Conservation (phyloP, 2,888 invertebrate species). For the Ephialtes manifestator region DNA sequence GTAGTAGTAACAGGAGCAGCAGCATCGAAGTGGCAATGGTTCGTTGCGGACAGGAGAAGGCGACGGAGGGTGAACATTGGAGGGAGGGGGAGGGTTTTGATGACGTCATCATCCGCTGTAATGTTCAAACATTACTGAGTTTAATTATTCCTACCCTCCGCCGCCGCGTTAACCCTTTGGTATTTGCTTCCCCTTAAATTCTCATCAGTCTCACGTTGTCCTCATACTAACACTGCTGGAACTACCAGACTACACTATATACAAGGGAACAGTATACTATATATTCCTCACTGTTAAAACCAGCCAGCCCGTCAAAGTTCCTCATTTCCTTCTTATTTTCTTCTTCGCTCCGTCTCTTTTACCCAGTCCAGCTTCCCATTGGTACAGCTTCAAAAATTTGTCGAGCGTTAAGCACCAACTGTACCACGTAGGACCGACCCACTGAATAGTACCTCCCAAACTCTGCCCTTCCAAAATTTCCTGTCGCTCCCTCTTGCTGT, state of each 20-base stretch:
- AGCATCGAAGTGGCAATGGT: constrained; percentile 56
- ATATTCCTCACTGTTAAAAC: constrained; percentile 19
- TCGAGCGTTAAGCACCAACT: constrained; percentile 24
- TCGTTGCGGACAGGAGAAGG: constrained; percentile 54
- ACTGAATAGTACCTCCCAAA: not conserved
- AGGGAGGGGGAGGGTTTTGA: constrained; percentile 72
- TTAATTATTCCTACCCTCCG: constrained; percentile 78
- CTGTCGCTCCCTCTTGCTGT: constrained; percentile 4
- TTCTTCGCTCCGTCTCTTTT: not conserved
- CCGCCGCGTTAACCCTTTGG: constrained; percentile 66
- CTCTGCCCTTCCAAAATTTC: not conserved
- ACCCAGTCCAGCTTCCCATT: not conserved
- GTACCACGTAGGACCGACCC: not conserved
- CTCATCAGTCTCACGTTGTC: constrained; percentile 32
- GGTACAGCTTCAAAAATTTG: constrained; percentile 28
- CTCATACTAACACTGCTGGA: constrained; percentile 17
- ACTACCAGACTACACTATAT: not conserved
- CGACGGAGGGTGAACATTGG: constrained; percentile 74
- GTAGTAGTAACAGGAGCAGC: constrained; percentile 20
- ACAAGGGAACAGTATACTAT: not conserved
- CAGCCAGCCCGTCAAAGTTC: constrained; percentile 13
- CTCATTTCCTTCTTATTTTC: constrained; percentile 22
- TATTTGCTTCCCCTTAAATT: constrained; percentile 45
- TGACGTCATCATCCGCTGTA: constrained; percentile 82
- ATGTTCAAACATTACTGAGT: constrained; percentile 79